These are phyloP conservation scores for Disparrhopalites patrizii DNA, from an alignment of 2,888 invertebrate species.

Conservation along the genomic window DNA sequence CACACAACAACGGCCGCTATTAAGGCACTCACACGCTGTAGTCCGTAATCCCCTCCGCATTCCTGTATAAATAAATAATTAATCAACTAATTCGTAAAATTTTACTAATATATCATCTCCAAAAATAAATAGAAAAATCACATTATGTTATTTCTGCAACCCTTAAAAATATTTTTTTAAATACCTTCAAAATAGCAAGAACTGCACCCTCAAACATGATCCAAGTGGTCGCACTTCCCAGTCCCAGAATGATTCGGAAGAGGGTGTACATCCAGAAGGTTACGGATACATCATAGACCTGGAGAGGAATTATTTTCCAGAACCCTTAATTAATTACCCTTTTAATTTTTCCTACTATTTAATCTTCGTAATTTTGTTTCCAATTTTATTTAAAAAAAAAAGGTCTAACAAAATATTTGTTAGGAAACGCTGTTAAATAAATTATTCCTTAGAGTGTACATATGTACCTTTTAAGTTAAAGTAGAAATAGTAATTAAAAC, in stretches of 20 bases:
- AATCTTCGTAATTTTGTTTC: not conserved
- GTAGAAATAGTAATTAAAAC: no score
- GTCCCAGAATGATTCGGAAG: constrained; percentile 52
- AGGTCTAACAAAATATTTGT: no score
- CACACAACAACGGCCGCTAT: constrained; percentile 76
- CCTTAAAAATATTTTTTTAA: no score
- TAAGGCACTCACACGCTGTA: constrained; percentile 70
- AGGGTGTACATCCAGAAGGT: constrained; percentile 67
- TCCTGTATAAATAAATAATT: constrained; percentile 30
- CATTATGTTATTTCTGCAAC: no score
- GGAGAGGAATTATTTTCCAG: not conserved
- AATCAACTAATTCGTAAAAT: no score
- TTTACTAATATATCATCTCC: no score
- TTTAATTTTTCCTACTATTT: not conserved
- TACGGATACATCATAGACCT: constrained; percentile 57
- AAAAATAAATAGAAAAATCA: no score
- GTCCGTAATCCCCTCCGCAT: constrained; percentile 66
- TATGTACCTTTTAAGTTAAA: no score
- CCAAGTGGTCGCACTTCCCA: constrained; percentile 59
- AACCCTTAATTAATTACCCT: no score
- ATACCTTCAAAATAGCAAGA: constrained; percentile 62
- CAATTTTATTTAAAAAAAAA: not conserved
- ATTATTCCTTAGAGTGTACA: not conserved
- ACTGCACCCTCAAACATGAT: constrained; percentile 77
- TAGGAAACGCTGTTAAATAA: no score